Conservation (phyloP, 1,140 invertebrate species). For the Musca domestica region DNA sequence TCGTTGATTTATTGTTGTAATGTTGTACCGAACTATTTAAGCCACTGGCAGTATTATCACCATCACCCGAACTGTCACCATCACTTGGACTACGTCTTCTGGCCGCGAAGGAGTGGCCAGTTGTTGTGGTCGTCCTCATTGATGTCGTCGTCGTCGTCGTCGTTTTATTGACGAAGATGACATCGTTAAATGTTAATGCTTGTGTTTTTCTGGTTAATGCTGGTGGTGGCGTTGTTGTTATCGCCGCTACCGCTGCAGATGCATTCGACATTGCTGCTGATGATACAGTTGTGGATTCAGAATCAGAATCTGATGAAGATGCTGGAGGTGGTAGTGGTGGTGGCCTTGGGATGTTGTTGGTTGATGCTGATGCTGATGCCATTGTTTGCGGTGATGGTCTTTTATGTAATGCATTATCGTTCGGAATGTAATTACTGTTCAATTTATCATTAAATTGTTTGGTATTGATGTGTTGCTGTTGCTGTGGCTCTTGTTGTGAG, state of each 20-base stretch:
- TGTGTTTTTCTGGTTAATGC: neutral
- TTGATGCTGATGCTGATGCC: neutral
- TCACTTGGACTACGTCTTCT: neutral
- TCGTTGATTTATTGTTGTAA: conserved; percentile 10
- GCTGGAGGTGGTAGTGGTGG: neutral
- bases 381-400: neutral
- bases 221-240: conserved; percentile 15
- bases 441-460: conserved; percentile 16
- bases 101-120: no score
- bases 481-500: conserved; percentile 7
- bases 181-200: conserved; percentile 13
- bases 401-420: conserved; percentile 1
- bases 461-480: neutral
- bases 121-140: no score
- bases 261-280: no score
- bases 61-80: neutral
- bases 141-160: no score
- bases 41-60: neutral
- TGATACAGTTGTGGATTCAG: no score
- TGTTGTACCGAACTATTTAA: neutral
- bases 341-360: neutral
- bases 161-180: neutral
- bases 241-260: conserved; percentile 2
- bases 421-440: neutral
- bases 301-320: no score